Percentiles rank a stretch among this genome's conserved stretches.
phyloP scores from a whole-genome alignment of 1,140 invertebrate genomes.

The Odontomachus brunneus region DNA sequence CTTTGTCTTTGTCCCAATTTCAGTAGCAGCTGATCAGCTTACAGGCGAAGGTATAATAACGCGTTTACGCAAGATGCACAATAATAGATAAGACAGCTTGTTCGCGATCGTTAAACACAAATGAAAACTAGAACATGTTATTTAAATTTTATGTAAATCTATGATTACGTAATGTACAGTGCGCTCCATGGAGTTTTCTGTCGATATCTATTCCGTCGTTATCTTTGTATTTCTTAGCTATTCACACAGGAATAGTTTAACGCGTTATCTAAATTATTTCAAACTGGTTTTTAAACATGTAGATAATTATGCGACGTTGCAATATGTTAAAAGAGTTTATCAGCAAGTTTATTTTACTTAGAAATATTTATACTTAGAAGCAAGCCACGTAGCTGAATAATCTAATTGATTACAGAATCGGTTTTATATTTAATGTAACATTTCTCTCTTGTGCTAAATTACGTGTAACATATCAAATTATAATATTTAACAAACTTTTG shows the following conservation, averaged over 20 bases:
- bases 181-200: not conserved
- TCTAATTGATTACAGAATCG: too few relatives aligned
- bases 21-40: not conserved
- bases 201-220: not conserved
- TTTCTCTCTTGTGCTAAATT: too few relatives aligned
- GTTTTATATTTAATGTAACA: too few relatives aligned
- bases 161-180: not conserved
- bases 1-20: not conserved
- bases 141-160: conserved; percentile 27
- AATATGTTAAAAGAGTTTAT: too few relatives aligned
- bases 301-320: too few relatives aligned
- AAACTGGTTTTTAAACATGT: too few relatives aligned
- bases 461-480: too few relatives aligned
- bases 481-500: too few relatives aligned
- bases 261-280: too few relatives aligned
- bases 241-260: not conserved
- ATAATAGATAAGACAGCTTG: not conserved
- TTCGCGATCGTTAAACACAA: not conserved
- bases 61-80: not conserved
- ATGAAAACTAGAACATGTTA: not conserved
- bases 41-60: not conserved
- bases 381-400: too few relatives aligned
- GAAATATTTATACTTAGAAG: too few relatives aligned
- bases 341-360: too few relatives aligned
- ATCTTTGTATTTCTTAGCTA: not conserved